These are phyloP conservation scores for Cochlearius cochlearius DNA, from an alignment of 2,113 vertebrate genomes.

Conservation along the genomic window DNA sequence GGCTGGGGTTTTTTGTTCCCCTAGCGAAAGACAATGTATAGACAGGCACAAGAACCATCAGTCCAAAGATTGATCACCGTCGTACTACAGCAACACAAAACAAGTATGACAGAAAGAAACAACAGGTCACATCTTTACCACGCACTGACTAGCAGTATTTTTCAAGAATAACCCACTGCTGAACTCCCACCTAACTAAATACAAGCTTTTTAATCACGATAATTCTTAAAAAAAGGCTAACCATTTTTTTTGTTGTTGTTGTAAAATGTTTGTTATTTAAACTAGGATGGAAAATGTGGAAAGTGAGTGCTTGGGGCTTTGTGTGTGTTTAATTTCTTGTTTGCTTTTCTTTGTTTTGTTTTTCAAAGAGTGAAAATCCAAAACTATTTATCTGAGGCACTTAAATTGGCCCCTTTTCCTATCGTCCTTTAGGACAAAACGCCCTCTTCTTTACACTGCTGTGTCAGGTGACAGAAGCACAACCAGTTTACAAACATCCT, in stretches of 20 bases:
- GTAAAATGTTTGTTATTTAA: background rate
- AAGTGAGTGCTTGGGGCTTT: background rate
- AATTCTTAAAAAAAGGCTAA: background rate
- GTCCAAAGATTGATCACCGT: background rate
- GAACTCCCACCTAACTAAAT: background rate
- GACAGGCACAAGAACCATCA: background rate
- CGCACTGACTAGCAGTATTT: background rate
- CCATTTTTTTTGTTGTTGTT: background rate
- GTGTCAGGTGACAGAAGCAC: background rate
- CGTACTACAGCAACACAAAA: constrained; percentile 12
- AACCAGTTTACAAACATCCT: background rate
- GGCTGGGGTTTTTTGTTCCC: background rate
- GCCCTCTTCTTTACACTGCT: background rate
- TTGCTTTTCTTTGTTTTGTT: background rate
- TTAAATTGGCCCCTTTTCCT: background rate
- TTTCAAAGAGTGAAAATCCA: background rate
- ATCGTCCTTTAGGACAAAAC: background rate
- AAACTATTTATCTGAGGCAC: background rate
- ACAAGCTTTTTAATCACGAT: background rate
- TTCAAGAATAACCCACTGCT: background rate
- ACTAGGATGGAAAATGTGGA: background rate
- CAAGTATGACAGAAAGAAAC: background rate
- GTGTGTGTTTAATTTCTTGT: background rate
- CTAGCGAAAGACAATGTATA: background rate
- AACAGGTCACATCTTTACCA: background rate